Evolutionary conservation across 2,888 invertebrate species (phyloP).

Genomic region (Dryocosmus kuriphilus): DNA sequence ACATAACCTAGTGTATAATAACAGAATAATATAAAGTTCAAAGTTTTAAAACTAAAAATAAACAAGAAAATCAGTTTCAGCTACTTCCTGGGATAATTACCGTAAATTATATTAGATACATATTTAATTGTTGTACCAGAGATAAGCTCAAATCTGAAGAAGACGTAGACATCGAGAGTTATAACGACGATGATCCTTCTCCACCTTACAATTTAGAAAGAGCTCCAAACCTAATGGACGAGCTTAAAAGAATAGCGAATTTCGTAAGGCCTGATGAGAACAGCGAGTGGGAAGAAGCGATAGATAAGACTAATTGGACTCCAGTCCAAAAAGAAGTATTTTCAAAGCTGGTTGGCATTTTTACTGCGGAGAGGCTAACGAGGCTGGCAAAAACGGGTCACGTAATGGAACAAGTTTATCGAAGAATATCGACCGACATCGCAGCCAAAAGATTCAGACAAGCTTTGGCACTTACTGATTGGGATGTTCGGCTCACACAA

Average conservation of each 20-base stretch:
- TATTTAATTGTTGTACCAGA: constrained; percentile 50
- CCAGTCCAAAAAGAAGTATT: constrained; percentile 83
- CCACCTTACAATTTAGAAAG: constrained; percentile 79
- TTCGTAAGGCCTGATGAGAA: constrained; percentile 81
- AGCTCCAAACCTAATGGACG: constrained; percentile 84
- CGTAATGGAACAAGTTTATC: constrained; percentile 83
- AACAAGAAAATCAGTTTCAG: too few species aligned
- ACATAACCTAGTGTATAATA: too few species aligned
- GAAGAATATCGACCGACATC: constrained; percentile 85
- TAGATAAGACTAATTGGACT: constrained; percentile 83
- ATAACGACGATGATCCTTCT: constrained; percentile 57
- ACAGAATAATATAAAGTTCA: too few species aligned
- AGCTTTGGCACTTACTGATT: constrained; percentile 84
- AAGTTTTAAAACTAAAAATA: too few species aligned
- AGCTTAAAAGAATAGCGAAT: constrained; percentile 83
- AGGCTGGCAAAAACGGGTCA: constrained; percentile 82
- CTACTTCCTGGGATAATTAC: too few species aligned
- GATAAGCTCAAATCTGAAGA: constrained; percentile 64
- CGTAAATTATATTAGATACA: too few species aligned
- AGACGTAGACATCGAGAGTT: constrained; percentile 62
- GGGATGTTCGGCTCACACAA: constrained; percentile 86
- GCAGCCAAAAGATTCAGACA: constrained; percentile 84
- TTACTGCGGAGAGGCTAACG: constrained; percentile 84
- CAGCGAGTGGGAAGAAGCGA: constrained; percentile 85
- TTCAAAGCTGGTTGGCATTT: constrained; percentile 82